Evolutionary conservation across 2,797 vertebrate species (phyloP), one percentile per base, ranked within the genome.

Genomic region (Sylvilagus floridanus): DNA sequence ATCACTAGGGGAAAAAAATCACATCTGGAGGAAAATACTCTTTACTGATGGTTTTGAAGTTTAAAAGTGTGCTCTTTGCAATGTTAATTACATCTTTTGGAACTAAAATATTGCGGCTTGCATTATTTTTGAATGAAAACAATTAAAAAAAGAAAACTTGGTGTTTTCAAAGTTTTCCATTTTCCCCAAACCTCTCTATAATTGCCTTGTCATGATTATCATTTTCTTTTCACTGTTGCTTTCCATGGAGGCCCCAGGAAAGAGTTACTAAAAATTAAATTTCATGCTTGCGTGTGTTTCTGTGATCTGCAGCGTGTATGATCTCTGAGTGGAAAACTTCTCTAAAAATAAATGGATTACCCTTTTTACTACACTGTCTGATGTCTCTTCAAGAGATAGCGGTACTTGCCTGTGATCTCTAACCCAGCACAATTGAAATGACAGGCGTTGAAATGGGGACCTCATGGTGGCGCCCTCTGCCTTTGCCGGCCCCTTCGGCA

Each of bases 281-380:
- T 98, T 98, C 98, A 98, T 98, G 98, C 98, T 98, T 98, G 98
- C 98, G 97, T 98, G 98, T 98, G 98, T 98, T 97, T 98, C 98
- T 99, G 98, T 98, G 98, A 99, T 99, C 98, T 98, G 98, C 98
- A 97, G 97, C 86, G 97, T 98, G 98, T 98, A 98, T 98, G 98
- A 99, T 98, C 98, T 98, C 98, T 0, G 89, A 98, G 98, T 98
- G 98, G 98, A 98, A 98, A 98, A 98, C 98, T 98, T 98, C 98
- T 98, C 98, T 97, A 97, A 98, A 98, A 98, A 98, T 98, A 98
- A 99, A 98, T 98, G 98, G 98, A 99, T 99, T 99, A 98, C 98
- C 98, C 98, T 98, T 98, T 98, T 97, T 98, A 96, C 77, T 60
- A 96, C 96, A 94, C 97, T 92, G 97, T 98, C 98, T 98, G 98